Base-by-base conservation (phyloP, 2,888 invertebrate species). In the Mellilla xanthometata region DNA sequence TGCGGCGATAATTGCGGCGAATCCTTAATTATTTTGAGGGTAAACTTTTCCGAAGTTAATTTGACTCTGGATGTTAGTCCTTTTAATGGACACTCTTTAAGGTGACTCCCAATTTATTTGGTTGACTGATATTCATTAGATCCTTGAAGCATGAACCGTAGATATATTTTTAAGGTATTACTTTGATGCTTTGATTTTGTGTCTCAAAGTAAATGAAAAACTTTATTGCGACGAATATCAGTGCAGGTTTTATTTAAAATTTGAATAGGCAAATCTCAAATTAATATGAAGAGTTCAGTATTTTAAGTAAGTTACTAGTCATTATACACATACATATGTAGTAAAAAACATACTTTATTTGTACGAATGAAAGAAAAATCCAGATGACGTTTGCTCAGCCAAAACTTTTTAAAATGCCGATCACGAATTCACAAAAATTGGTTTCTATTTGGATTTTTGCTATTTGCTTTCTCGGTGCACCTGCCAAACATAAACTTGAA, bases 21-120 rank as follows among this genome's bases (percentile, higher is more conserved):
- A 87, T 88, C 88, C 84, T 83, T 88, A 88, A 89, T 89, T 89
- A 88, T 88, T 89, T 89, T 80, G 87, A 82, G 88, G 88, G 87
- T 88, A 88, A 89, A 88, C 88, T 89, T 88, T 84, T 69, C 76
- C 64, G 58, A 76, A 88, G 88, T 88, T 86, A 89, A 89, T 88
- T 89, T 87, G 77, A 79, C 71, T 76, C 68, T 80, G 81, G 72
- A 74, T 78, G 81, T 82, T 84, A 77, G 78, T 83, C 81, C 78
- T 76, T 82, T 84, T 86, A 87, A 88, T 86, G 85, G 86, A 81
- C 81, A 86, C 85, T 81, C 81, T 83, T 86, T 84, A 77, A 70
- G 79, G 78, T 80, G 81, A 85, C 82, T 85, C 76, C 77, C 81
- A 87, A 86, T 87, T 88, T 86, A 72, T 81, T 75, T 74, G 79